Evolutionary conservation across 2,113 vertebrate species (phyloP), one percentile per base, ranked within the genome.

Genomic region (Cynocephalus volans): DNA sequence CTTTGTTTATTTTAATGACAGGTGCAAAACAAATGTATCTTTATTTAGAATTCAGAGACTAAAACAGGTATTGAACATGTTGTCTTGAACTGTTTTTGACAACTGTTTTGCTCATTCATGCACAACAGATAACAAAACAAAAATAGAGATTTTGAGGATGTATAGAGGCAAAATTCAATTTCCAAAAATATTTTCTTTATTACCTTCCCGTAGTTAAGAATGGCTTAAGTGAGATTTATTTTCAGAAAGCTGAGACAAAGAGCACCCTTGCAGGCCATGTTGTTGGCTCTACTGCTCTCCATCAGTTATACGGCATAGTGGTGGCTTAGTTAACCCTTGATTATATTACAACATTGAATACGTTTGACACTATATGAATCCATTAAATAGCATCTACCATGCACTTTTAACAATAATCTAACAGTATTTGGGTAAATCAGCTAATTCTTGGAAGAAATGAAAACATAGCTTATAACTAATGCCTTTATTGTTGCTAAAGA

Each of bases 1-100:
- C 54, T 93, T 77, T 94, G 76, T 94, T 90, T 95, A 75, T 96
- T 96, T 77, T 69, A 48, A 41, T 77, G 67, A 56, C 75, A 97
- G 28, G 45, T 80, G 2, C 41, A 83, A 92, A 98, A 90, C 64
- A 88, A 45, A 58, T 45, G 77, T 5, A 65, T 58, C 60, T 89
- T 90, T 94, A 70, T 93, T 89, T 95, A 89, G 82, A 96, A 91
- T 36, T 75, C 64, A 54, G 84, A 81, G 64, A 82, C 95, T 77
- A 15, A 82, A 96, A 52, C 28, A 14, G 8, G 3, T 83, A 83
- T 86, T 54, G 50, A 75, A 60, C 15, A 54, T 33, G 18, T 24
- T 50, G 0, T 77, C 58, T 84, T 73, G 45, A 91, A 21, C 17
- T 95, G 45, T 26, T 83, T 93, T 69, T 26, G 45, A 41, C 79